Base-by-base conservation (phyloP, 2,113 vertebrate species). In the Vulpes ferrilata region DNA sequence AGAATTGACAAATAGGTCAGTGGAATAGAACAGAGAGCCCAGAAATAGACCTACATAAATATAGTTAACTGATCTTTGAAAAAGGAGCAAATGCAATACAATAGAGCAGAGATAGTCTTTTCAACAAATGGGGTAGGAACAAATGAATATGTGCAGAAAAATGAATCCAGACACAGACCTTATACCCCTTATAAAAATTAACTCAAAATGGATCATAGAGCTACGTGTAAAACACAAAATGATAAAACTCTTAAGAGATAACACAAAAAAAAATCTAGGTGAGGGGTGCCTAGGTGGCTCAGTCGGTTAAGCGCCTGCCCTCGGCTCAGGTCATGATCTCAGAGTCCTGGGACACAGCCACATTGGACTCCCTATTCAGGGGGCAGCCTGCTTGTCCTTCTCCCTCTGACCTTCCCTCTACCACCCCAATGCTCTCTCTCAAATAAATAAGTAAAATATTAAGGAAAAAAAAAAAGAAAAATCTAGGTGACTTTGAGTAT, bases 151-250 rank as follows among this genome's bases (percentile, higher is more conserved):
- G 62, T 55, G 12, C 16, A 73, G 64, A 93, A 76, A 74, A 74
- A 83, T 20, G 9, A 89, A 53, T 35, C n/a, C 22, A 83, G 38
- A 81, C 55, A 88, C 32, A 82, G 64, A 82, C 3, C 25, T 89
- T 74, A 89, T 0, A 32, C 43, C 10, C 59, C 57, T 93, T 11
- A 84, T 32, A 85, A 74, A 84, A 85, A 53, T 93, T 55, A 74
- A 64, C 53, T 32, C 16, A 85, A 93, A 93, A 71, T 71, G 23
- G 17, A n/a, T 84, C 23, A 74, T 6, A 13, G 48, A 84, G 16
- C 51, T 43, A 93, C 78, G 93, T 51, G n/a, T 84, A 83, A 76
- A 71, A 88, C 8, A 64, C 57, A 57, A 85, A 90, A 90, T 62
- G 67, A 90, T 32, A 83, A 60, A 84, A 51, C 11, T 79, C 91